Conservation (phyloP, 2,888 invertebrate species). For the Eulithis testata region DNA sequence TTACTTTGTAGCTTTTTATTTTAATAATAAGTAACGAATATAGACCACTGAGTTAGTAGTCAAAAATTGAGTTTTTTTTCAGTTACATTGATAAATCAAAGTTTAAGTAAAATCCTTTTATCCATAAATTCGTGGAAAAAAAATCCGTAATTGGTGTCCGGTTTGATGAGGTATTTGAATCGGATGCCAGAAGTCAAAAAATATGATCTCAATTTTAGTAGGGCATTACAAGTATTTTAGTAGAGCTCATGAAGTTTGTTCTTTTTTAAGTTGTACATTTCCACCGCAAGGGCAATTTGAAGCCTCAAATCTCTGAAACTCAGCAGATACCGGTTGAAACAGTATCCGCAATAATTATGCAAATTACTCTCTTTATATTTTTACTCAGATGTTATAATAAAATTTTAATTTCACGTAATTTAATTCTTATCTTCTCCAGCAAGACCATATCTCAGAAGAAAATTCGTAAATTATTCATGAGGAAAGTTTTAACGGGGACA, state of each 20-base stretch:
- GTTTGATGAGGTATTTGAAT: no score
- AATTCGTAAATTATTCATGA: slow-evolving; percentile 84
- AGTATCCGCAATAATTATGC: slow-evolving; percentile 69
- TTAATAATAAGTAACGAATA: no score
- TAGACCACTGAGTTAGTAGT: no score
- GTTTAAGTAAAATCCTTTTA: no score
- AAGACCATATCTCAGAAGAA: slow-evolving; percentile 81
- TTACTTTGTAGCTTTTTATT: no score
- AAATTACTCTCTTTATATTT: slow-evolving; percentile 75
- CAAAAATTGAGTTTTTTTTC: no score
- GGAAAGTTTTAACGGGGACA: slow-evolving; percentile 82
- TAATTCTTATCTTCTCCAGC: slow-evolving; percentile 79
- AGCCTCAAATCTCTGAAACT: slow-evolving; percentile 32
- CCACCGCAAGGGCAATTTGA: not conserved
- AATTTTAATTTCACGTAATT: slow-evolving; percentile 79
- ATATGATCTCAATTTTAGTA: no score
- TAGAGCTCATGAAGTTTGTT: not conserved
- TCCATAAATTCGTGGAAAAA: no score
- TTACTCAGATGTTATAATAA: slow-evolving; percentile 75
- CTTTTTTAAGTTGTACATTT: not conserved
- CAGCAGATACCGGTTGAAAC: slow-evolving; percentile 38
- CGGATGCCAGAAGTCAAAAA: no score
- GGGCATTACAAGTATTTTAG: no score
- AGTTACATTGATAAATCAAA: no score
- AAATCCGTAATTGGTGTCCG: no score